Evolutionary conservation across 2,888 invertebrate species (phyloP).

Genomic region (Eristalis tenax): DNA sequence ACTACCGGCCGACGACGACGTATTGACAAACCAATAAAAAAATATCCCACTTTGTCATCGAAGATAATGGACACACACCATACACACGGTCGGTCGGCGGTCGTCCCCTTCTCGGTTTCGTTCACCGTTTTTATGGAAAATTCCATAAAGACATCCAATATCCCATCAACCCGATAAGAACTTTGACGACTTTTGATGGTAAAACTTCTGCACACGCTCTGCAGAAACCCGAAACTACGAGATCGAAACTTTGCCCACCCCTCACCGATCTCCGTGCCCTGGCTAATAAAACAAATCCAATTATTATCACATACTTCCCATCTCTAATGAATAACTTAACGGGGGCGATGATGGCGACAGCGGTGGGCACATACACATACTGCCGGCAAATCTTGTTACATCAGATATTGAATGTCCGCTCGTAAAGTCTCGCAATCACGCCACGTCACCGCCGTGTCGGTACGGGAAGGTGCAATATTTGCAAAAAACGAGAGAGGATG

Average conservation of each 20-base stretch:
- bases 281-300: conserved; percentile 64
- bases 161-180: conserved; percentile 62
- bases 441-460: not conserved
- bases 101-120: not conserved
- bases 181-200: conserved; percentile 61
- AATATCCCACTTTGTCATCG: conserved; percentile 41
- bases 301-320: conserved; percentile 67
- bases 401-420: conserved; percentile 40
- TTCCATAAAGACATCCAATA: conserved; percentile 61
- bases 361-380: not conserved
- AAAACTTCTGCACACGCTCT: conserved; percentile 40
- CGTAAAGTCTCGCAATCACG: conserved; percentile 30
- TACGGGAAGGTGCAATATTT: not conserved
- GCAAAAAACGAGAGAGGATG: conserved; percentile 6
- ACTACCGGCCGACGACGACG: not conserved
- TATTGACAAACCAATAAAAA: conserved; percentile 15
- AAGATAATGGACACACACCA: conserved; percentile 35
- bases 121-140: conserved; percentile 53
- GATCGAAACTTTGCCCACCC: conserved; percentile 12
- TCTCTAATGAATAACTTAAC: conserved; percentile 66
- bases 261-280: not conserved
- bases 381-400: conserved; percentile 39
- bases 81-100: not conserved
- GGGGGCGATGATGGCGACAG: not conserved
- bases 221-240: conserved; percentile 8